A percentile compares a stretch with the other conserved stretches of the same genome.
phyloP scores from a whole-genome alignment of 2,797 vertebrate species.

The Helarctos malayanus region DNA sequence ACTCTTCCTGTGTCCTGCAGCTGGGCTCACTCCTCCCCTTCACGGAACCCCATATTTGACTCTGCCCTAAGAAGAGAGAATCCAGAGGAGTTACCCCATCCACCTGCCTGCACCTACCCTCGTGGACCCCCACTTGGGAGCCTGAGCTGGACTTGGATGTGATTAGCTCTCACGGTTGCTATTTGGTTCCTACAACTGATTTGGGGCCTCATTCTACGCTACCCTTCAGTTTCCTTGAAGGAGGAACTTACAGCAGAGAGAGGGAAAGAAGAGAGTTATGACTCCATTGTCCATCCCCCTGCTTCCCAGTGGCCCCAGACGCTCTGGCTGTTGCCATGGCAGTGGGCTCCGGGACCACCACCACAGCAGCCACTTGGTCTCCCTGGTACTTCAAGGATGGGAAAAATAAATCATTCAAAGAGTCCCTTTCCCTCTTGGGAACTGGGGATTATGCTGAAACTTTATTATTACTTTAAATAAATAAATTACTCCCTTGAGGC shows the following conservation, averaged over 20 bases:
- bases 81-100: neutral
- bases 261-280: conserved; percentile 10
- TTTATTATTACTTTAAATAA: conserved; percentile 86
- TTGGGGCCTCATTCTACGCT: neutral
- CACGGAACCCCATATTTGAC: neutral
- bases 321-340: conserved; percentile 61
- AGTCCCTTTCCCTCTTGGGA: conserved; percentile 68
- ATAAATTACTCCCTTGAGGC: conserved; percentile 84
- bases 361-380: conserved; percentile 31
- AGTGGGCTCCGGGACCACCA: conserved; percentile 50
- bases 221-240: neutral
- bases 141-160: neutral
- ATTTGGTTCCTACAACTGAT: neutral
- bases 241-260: neutral
- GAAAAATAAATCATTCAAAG: conserved; percentile 84
- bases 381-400: conserved; percentile 79
- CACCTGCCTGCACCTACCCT: neutral
- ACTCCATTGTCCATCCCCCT: neutral
- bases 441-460: conserved; percentile 79
- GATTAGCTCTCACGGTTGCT: neutral
- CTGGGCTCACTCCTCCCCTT: neutral
- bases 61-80: neutral
- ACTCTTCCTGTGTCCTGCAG: neutral
- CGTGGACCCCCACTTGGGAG: neutral
- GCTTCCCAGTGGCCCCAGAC: neutral